Conservation (phyloP, 2,797 vertebrate species). For the Cyclura pinguis region DNA sequence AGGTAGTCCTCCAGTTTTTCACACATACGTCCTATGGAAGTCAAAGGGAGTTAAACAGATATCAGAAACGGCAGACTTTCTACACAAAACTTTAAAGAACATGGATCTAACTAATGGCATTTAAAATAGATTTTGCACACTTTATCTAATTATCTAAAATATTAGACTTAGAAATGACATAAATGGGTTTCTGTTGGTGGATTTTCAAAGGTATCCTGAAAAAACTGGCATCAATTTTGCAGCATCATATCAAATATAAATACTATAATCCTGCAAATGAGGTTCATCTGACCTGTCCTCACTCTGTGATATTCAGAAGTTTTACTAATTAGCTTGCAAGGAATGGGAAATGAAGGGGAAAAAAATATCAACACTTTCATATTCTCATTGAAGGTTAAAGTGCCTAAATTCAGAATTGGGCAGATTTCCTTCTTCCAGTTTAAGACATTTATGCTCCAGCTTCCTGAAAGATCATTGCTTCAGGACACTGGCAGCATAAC, state of each 20-base stretch:
- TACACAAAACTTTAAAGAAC: not conserved
- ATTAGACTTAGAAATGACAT: not conserved
- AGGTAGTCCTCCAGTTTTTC: not conserved
- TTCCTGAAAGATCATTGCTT: not conserved
- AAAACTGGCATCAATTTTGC: constrained; percentile 12
- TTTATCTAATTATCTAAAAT: constrained; percentile 4
- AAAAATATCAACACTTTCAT: not conserved
- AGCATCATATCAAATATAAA: constrained; percentile 5
- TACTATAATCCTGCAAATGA: not conserved
- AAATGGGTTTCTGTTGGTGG: constrained; percentile 14
- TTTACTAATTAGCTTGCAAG: constrained; percentile 14
- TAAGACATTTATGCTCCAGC: not conserved
- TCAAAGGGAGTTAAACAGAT: not conserved
- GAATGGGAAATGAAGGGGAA: not conserved
- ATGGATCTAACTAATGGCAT: not conserved
- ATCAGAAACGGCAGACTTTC: not conserved
- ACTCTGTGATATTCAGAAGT: not conserved
- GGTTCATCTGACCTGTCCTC: not conserved
- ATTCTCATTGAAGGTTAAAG: not conserved
- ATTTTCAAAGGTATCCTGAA: constrained; percentile 15
- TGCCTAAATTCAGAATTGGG: not conserved
- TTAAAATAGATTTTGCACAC: not conserved
- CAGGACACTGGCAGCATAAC: not conserved
- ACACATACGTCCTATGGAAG: not conserved
- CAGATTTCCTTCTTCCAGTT: not conserved